Evolutionary conservation across 2,797 vertebrate species (phyloP), one percentile per base, ranked within the genome.

Genomic region (Crypturellus tataupa): DNA sequence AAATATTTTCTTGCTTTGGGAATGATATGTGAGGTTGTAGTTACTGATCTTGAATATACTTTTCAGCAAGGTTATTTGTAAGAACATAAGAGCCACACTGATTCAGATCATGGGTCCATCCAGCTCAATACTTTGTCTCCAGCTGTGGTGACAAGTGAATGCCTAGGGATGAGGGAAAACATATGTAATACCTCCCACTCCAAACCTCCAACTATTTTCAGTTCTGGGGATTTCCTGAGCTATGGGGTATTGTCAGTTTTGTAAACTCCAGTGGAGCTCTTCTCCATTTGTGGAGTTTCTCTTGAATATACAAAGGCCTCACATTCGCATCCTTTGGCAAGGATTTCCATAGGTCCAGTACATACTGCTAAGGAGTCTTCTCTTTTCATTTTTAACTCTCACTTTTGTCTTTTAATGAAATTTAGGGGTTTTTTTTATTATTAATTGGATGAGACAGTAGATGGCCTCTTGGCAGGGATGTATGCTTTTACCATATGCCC

Each of bases 111-210:
- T 42, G 17, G 12, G 31, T 86, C 67, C 39, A 5, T 71, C 17
- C 81, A 85, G 42, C 47, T 68, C 60, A 73, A 42, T 64, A n/a
- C 46, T 76, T 58, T 89, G n/a, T 84, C 78, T 94, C 60, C 88
- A 71, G 47, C 19, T 23, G 21, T 33, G 51, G 42, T 87, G 68
- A 77, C 33, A 69, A 75, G 42, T 55, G 49, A 18, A 62, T 75
- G 49, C 49, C 44, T n/a, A 68, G 40, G 27, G 63, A 82, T 56
- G 8, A 23, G 59, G 75, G 60, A 25, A 56, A 58, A 60, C 35
- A 7, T 24, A 37, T 1, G 1, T 63, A 55, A n/a, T 67, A 44
- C 25, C n/a, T 87, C 77, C 68, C 85, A 12, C 75, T 90, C 80
- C 53, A 92, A 35, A 31, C 42, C n/a, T 77, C 53, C 47, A 77